Percentiles rank a stretch among this genome's conserved stretches.
Evolutionary conservation across 2,113 vertebrate species (phyloP).

Genomic region (Notarius lentiginosus): DNA sequence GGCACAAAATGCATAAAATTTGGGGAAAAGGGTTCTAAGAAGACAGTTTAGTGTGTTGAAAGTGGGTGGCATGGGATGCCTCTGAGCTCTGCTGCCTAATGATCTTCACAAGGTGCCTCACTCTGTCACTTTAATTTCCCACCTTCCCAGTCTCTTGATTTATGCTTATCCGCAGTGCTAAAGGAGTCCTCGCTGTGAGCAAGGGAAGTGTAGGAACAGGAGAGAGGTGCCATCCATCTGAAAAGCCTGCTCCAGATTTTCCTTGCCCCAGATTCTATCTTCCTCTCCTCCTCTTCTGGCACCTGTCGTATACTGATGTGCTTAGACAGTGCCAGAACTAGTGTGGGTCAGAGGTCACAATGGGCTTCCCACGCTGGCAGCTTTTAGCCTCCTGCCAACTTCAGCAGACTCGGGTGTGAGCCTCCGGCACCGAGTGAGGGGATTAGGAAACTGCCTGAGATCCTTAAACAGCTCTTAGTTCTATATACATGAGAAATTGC

Average conservation of each 20-base stretch:
- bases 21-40: neutral
- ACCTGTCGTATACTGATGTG: conserved; percentile 35
- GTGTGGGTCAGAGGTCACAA: conserved; percentile 64
- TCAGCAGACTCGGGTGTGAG: conserved; percentile 62
- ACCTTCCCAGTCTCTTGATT: conserved; percentile 40
- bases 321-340: conserved; percentile 52
- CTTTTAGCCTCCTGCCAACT: conserved; percentile 70
- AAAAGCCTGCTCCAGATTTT: conserved; percentile 44
- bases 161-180: conserved; percentile 34
- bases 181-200: conserved; percentile 31
- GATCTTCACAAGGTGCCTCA: conserved; percentile 12
- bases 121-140: conserved; percentile 36
- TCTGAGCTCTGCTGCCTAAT: neutral
- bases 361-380: conserved; percentile 67
- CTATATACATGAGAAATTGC: conserved; percentile 23
- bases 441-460: conserved; percentile 64
- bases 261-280: conserved; percentile 38
- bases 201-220: neutral
- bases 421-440: conserved; percentile 42
- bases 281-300: conserved; percentile 51
- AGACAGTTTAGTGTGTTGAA: neutral
- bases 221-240: conserved; percentile 31
- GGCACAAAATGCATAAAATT: neutral
- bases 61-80: conserved; percentile 27
- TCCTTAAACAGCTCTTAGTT: conserved; percentile 60